Conservation (phyloP, 2,888 invertebrate species). For the Diplolepis rosae region DNA sequence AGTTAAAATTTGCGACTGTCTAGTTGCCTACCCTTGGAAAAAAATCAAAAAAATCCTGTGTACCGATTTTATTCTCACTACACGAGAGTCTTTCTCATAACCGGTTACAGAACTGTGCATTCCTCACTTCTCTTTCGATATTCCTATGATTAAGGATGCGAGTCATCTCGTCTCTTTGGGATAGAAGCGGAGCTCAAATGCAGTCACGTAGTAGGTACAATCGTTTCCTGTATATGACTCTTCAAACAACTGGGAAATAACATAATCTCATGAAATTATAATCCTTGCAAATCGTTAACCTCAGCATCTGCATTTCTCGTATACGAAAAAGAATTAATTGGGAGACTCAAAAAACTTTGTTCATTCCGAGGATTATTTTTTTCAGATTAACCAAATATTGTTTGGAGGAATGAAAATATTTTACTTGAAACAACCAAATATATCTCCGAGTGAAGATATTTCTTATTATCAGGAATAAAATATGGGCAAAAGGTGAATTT, state of each 20-base stretch:
- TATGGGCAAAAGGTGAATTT: not conserved
- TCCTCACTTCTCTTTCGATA: constrained; percentile 15
- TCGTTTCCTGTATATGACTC: constrained; percentile 36
- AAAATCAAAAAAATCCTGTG: not conserved
- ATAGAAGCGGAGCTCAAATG: constrained; percentile 29
- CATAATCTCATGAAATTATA: constrained; percentile 38
- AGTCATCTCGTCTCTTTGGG: constrained; percentile 22
- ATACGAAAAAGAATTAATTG: constrained; percentile 18
- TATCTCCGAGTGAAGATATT: no score
- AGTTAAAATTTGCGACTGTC: not conserved
- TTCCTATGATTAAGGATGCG: constrained; percentile 33
- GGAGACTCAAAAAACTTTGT: constrained; percentile 11
- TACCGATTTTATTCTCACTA: not conserved
- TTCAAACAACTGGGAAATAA: constrained; percentile 12
- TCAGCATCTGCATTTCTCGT: not conserved
- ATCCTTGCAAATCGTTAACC: not conserved
- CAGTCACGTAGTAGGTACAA: not conserved
- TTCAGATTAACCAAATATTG: not conserved
- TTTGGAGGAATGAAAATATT: not conserved
- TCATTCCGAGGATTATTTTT: not conserved
- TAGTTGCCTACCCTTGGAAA: not conserved
- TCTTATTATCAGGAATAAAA: not conserved
- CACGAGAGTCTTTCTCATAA: not conserved
- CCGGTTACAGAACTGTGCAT: constrained; percentile 11
- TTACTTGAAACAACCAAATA: no score